Base-by-base conservation (phyloP, 2,113 vertebrate species). In the Uropsilus gracilis region DNA sequence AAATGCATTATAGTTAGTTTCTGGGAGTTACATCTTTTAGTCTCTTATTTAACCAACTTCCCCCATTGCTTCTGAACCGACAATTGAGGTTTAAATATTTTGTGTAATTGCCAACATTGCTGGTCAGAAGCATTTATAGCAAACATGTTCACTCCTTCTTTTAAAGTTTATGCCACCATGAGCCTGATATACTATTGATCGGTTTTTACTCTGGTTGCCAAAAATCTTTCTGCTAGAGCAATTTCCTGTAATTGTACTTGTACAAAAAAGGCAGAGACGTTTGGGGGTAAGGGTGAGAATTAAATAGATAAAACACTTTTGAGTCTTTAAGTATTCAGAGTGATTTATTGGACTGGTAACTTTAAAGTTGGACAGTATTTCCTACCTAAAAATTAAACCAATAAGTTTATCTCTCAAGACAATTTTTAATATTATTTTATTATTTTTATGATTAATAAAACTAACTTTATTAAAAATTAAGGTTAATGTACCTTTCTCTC, bases 161-260 rank as follows among this genome's bases (percentile, higher is more conserved):
- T 97, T 97, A 96, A 93, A 92, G 94, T 97, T 97, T 96, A 94
- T 39, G 95, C 75, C 48, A 92, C 86, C 69, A 44, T 93, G 61
- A 93, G 57, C 50, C 91, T 94, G 93, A 97, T 95, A 77, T 76
- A 42, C 34, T 97, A 97, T 97, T 95, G 97, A 97, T 97, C 68
- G 59, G 5, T 92, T 68, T 92, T 95, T 18, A 77, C 32, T 42
- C 37, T 59, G 55, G 34, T 93, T 97, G 97, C 96, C 98, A 98
- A 96, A 98, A 97, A 77, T 89, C 77, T 95, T 85, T 97, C 63
- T 87, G 75, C 72, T 63, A 80, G 72, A 95, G n/a, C 75, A 96
- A 91, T 97, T 97, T 94, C 94, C 64, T 90, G 86, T 97, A 97
- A 97, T 93, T 97, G 50, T 12, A 75, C 64, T 91, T 94, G 61